These are phyloP conservation scores for Anhinga rufa DNA, from an alignment of 2,113 vertebrate genomes.

Conservation along the genomic window DNA sequence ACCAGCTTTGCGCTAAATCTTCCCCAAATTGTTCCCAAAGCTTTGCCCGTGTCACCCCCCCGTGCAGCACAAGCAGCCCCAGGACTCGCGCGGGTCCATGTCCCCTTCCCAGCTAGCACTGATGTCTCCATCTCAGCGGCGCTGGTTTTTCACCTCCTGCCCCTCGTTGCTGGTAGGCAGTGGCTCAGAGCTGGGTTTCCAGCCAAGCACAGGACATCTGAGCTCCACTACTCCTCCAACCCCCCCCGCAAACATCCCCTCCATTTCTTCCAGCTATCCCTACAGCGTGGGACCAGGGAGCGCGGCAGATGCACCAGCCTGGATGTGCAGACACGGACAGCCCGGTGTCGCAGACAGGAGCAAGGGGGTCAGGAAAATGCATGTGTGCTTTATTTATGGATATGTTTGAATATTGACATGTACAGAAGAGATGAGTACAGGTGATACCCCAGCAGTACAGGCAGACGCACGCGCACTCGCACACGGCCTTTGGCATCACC, in stretches of 20 bases:
- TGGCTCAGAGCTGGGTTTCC: not conserved
- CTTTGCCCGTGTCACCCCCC: fast-evolving
- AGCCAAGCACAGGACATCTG: fast-evolving
- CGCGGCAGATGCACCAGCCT: not conserved
- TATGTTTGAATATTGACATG: constrained; percentile 32
- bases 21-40: not conserved
- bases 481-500: not conserved
- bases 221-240: not conserved
- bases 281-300: fast-evolving
- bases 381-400: constrained; percentile 67
- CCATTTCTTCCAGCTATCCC: not conserved
- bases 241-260: no score
- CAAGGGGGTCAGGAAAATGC: constrained; percentile 31
- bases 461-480: not conserved
- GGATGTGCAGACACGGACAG: fast-evolving
- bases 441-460: not conserved
- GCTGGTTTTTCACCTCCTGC: not conserved
- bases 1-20: not conserved
- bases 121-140: not conserved
- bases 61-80: not conserved
- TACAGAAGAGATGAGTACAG: constrained; percentile 55
- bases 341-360: fast-evolving
- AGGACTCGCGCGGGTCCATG: fast-evolving
- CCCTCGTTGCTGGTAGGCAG: not conserved
- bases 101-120: fast-evolving